Evolutionary conservation across 2,888 invertebrate species (phyloP), one percentile per base, ranked within the genome.

Genomic region (Nephrotoma guestfalica): DNA sequence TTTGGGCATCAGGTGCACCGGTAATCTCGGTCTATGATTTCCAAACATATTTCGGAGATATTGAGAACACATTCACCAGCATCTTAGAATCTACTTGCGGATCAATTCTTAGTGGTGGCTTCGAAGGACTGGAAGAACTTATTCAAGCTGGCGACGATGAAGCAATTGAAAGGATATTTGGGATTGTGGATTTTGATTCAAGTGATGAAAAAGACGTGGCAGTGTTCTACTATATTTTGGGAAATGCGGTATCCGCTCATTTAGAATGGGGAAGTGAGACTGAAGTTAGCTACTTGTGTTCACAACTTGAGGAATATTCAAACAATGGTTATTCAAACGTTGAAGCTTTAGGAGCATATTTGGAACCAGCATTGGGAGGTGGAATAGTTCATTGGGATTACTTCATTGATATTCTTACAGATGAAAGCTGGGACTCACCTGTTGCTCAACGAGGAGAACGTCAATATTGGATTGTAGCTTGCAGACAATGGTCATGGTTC

Each of bases 1-100:
- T 85, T n/a, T 87, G 87, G 87, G 87, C 86, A 15, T 86, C 85
- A 5, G 86, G 87, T 86, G 86, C 87, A 30, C 71, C 71, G 3
- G 71, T 71, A 9, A 71, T 71, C 3, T 18, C 71, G 7, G 71
- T 71, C 30, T 71, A 71, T 30, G 71, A 71, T 71, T 71, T 71
- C 30, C 71, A 71, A 71, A 30, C 71, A 30, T 71, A 71, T 71
- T 71, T 71, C 4, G 18, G 30, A 1, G 71, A 71, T 71, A 71
- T 71, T 30, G 71, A 71, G 9, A 71, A 71, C 9, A 30, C 71
- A 9, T 30, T 71, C 30, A 71, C 0, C 11, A 71, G 11, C 11
- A 0, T 71, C 9, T 71, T 71, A n/a, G 71, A 71, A 7, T 0
- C 30, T 30, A 30, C 7, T 5, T 71, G 71, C 4, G 71, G 30